Evolutionary conservation across 2,113 vertebrate species (phyloP), one percentile per base, ranked within the genome.

Genomic region (Macaca mulatta): DNA sequence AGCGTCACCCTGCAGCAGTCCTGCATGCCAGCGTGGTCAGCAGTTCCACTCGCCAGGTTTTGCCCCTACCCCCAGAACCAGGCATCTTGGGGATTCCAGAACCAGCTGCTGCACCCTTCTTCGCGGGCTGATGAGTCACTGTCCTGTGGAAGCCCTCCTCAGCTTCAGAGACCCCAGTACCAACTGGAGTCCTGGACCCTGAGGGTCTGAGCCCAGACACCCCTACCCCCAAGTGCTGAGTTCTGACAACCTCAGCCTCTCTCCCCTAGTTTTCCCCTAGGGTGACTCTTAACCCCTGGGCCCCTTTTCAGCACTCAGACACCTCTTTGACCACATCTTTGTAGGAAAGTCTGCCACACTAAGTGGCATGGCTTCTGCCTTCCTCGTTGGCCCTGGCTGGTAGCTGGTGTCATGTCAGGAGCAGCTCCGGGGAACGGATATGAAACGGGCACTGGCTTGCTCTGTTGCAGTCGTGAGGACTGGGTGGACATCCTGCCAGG

Each of bases 1-100:
- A 0, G 30, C 5, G 1, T 40, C 8, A 9, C 74, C 20, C 23
- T 50, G 59, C 35, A 7, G 20, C 17, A n/a, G n/a, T 40, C 30
- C 50, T 48, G 2, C 45, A 55, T 17, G 20, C 52, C 5, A 4
- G 23, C 12, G 0, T 25, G 17, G 32, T 25, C 2, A 8, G 0
- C 1, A 25, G 32, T 38, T 25, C 81, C 27, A 22, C 83, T 70
- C 9, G 8, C 38, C 20, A 72, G 67, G 6, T 27, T 35, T 50
- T 87, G 35, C 4, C 40, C 8, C 4, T 17, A 8, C 16, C 23
- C 9, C 25, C 12, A 11, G 67, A 69, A n/a, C 38, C 67, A 13
- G 23, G 32, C 48, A 5, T 25, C 59, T 69, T 48, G 70, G 32
- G 18, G 64, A 50, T 48, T 55, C 32, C 17, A 35, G 59, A 40